These are phyloP conservation scores for Dioctria rufipes DNA, from an alignment of 2,888 invertebrate species.

Conservation along the genomic window DNA sequence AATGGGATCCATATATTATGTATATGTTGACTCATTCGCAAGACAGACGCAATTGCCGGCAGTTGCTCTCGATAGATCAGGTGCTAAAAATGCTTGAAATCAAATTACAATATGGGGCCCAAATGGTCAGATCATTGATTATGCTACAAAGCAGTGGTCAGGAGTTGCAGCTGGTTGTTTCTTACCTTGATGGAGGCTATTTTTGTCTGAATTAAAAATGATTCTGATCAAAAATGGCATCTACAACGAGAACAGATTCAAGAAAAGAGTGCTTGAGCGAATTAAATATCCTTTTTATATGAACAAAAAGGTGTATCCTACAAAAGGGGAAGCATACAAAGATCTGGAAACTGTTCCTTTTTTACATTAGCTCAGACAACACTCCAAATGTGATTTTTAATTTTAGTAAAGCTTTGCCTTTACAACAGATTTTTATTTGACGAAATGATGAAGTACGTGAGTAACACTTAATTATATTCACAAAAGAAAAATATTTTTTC, in stretches of 20 bases:
- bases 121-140: constrained; percentile 89
- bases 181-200: constrained; percentile 82
- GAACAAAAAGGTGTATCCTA: constrained; percentile 72
- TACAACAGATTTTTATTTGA: too few relatives aligned
- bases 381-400: too few relatives aligned
- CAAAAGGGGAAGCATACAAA: constrained; percentile 68
- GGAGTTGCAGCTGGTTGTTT: constrained; percentile 81
- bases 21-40: too few relatives aligned
- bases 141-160: constrained; percentile 95
- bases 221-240: constrained; percentile 72
- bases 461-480: too few relatives aligned
- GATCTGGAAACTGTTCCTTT: too few relatives aligned
- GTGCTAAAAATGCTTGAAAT: constrained; percentile 85
- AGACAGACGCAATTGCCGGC: too few relatives aligned
- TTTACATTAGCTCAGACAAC: too few relatives aligned
- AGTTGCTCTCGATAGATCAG: constrained; percentile 67
- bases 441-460: too few relatives aligned
- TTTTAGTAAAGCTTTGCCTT: too few relatives aligned
- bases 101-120: constrained; percentile 97
- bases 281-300: constrained; percentile 81
- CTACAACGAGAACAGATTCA: constrained; percentile 77
- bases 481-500: too few relatives aligned
- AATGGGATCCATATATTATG: too few relatives aligned
- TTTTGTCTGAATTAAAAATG: constrained; percentile 75
- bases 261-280: constrained; percentile 73